Base-by-base conservation (phyloP, 2,797 vertebrate species). In the Crocodylus rhombifer region DNA sequence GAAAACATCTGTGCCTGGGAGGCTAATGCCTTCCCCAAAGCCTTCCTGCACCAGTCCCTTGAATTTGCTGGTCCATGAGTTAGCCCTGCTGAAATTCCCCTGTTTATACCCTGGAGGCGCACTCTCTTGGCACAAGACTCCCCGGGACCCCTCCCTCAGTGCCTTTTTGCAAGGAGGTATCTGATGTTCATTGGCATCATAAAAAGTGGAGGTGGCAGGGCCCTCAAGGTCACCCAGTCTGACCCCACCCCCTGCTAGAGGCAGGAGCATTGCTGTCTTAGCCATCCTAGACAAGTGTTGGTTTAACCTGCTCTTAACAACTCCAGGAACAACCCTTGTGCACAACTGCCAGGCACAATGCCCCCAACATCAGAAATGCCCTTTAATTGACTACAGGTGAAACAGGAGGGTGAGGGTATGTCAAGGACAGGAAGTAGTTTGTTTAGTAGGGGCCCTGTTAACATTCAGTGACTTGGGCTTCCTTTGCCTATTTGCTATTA, bases 401-500 rank as follows among this genome's bases (percentile, higher is more conserved):
- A 51, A 10, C 42, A 51, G 42, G 42, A 51, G 42, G 9, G 42
- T 11, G 42, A 51, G 42, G 42, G 42, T 51, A 11, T 51, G 42
- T 51, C 42, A 51, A 51, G 42, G 42, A 51, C 42, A 51, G 42
- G 42, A 51, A 51, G 42, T 51, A 51, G 42, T 51, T 51, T 51
- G 42, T 11, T 51, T 10, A 11, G 42, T 11, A 10, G 42, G 71
- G 16, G 87, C 42, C 91, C 84, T 89, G 64, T 81, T 96, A 92
- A 92, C 88, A 74, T 95, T 69, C 76, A 57, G 82, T 75, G 76
- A 77, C n/a, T 62, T 85, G 87, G n/a, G 84, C 93, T 96, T 89
- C 67, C 83, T 91, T 84, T 82, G 86, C 30, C 51, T 64, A 65
- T 81, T 91, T 89, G 91, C 84, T 96, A 86, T 96, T 96, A 96